Base-by-base conservation (phyloP, 1,140 invertebrate species). In the Heliconius congener region DNA sequence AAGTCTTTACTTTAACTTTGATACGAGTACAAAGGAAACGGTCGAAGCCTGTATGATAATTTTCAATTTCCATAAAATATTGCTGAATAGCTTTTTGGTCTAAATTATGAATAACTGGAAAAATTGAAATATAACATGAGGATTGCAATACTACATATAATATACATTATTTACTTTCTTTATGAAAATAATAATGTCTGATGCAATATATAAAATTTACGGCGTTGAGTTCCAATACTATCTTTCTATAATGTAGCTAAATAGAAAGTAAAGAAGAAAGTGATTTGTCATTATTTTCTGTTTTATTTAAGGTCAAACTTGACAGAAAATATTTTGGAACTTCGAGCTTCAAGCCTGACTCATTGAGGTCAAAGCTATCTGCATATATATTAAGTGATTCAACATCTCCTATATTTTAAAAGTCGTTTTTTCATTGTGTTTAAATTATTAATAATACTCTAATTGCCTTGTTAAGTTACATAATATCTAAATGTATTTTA, bases 11-110 rank as follows among this genome's bases (percentile, higher is more conserved):
- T 76, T 83, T 73, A 60, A 79, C 74, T 57, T 52, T 50, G 74
- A 83, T 73, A 78, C 42, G 42, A 46, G 42, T 46, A 46, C 60
- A 66, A 78, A 79, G 77, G 60, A 77, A 83, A 77, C 57, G 71
- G n/a, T 66, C 60, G 23, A 42, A 18, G 66, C 74, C 70, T 81
- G 57, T 79, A 83, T 83, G 81, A 83, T 81, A 83, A 83, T 81
- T 83, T 83, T 37, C 81, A 83, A 81, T 83, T 81, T 81, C 77
- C 74, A 81, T 78, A 76, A 78, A 79, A 66, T 77, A 50, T 66
- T 55, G 50, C 74, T 71, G 82, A 81, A 83, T 83, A 77, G 78
- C 37, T 79, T 70, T 79, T 39, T 66, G 60, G 27, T 66, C 60
- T 66, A 66, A 66, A 66, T 66, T 30, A 23, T 0, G 60, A 30